phyloP scores from a whole-genome alignment of 2,113 vertebrate genomes.

The Coturnix japonica region DNA sequence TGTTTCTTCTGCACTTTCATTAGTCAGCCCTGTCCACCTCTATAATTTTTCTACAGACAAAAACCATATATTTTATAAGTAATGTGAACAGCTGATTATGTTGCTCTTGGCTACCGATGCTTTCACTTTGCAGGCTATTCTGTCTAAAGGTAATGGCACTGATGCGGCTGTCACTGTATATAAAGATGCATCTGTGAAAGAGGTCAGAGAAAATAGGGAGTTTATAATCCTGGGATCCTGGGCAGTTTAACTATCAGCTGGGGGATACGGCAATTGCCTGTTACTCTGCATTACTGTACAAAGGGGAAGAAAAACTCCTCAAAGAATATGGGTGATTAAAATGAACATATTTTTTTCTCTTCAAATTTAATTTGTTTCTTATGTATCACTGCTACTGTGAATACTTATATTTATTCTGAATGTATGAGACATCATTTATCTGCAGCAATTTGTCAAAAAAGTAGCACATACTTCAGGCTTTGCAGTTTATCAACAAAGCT shows the following conservation, averaged over 20 bases:
- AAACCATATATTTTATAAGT: not conserved
- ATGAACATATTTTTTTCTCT: constrained; percentile 1
- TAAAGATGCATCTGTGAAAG: constrained; percentile 14
- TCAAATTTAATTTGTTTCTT: not conserved
- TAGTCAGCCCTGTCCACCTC: not conserved
- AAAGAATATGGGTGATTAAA: not conserved
- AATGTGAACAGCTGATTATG: constrained; percentile 13
- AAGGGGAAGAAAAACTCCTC: constrained; percentile 6
- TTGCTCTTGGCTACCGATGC: not conserved
- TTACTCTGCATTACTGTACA: not conserved
- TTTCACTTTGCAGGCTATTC: constrained; percentile 12
- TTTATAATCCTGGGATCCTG: not conserved
- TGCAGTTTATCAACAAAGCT: not conserved
- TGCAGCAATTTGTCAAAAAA: not conserved
- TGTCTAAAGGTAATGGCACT: not conserved
- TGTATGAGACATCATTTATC: not conserved
- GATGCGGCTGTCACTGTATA: not conserved
- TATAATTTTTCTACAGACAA: constrained; percentile 24
- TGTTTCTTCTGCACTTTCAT: not conserved
- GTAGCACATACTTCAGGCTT: not conserved
- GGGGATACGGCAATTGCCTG: not conserved
- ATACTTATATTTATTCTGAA: not conserved
- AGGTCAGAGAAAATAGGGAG: not conserved
- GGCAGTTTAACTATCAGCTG: not conserved
- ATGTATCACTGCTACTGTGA: not conserved